A percentile compares a stretch with the other conserved stretches of the same genome.
These are phyloP conservation scores for human (Homo sapiens) DNA, from an alignment of 2,113 vertebrate species.

Conservation along the genomic window DNA sequence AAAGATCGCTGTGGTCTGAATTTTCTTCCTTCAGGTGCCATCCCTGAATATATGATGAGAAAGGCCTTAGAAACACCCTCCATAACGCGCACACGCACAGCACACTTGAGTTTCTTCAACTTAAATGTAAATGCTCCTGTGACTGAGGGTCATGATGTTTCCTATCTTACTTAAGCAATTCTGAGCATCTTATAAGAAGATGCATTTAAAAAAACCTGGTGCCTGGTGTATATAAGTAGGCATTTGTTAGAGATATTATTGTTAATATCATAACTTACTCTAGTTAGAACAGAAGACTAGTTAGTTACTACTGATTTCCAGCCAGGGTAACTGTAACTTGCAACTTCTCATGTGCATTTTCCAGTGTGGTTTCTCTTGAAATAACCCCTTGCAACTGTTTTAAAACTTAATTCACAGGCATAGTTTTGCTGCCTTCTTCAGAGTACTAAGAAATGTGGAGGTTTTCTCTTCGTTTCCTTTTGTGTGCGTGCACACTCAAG, in stretches of 20 bases:
- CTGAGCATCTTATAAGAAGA: not conserved
- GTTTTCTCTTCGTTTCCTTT: not conserved
- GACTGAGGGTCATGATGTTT: not conserved
- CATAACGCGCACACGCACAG: fast-evolving
- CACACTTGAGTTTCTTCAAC: not conserved
- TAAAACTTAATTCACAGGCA: not conserved
- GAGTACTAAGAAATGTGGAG: not conserved
- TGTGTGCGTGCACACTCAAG: not conserved
- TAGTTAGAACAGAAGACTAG: no score
- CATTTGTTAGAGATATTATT: not conserved
- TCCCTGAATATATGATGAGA: not conserved
- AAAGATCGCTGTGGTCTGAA: not conserved
- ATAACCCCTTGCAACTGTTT: not conserved
- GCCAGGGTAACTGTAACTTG: not conserved
- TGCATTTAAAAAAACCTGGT: not conserved
- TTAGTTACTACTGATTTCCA: not conserved
- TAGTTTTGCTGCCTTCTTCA: not conserved
- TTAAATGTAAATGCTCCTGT: not conserved
- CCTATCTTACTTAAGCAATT: not conserved
- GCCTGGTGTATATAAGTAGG: not conserved
- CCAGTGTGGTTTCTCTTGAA: not conserved
- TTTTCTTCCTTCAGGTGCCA: not conserved
- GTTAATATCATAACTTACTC: not conserved
- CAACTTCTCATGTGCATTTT: no score
- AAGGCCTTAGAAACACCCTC: not conserved